Evolutionary conservation across 2,888 invertebrate species (phyloP).

Genomic region (Scaptomyza caliginosa): DNA sequence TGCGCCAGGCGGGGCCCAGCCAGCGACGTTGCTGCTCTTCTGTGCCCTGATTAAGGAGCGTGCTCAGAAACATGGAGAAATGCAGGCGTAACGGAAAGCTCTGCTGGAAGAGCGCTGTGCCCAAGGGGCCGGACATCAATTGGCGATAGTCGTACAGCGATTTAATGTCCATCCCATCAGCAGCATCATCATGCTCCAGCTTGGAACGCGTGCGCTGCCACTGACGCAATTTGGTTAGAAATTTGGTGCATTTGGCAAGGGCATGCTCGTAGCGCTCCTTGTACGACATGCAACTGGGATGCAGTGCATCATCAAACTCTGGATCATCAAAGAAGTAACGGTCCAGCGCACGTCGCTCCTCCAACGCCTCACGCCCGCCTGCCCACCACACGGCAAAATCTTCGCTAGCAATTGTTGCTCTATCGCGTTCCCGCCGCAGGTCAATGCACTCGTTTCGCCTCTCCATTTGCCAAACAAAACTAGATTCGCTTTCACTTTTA

Average conservation of each 20-base stretch:
- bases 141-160: conserved; percentile 67
- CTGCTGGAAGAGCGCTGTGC: conserved; percentile 78
- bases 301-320: conserved; percentile 65
- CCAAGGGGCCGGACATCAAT: conserved; percentile 73
- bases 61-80: conserved; percentile 95
- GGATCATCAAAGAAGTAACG: conserved; percentile 69
- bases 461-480: not conserved
- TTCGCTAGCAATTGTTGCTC: conserved; percentile 66
- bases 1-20: conserved; percentile 91
- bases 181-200: conserved; percentile 84
- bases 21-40: conserved; percentile 94
- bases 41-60: conserved; percentile 93
- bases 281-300: conserved; percentile 71
- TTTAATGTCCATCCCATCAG: conserved; percentile 73
- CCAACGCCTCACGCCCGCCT: conserved; percentile 62
- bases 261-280: conserved; percentile 76
- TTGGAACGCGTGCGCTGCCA: conserved; percentile 84
- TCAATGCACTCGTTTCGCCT: conserved; percentile 49
- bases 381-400: conserved; percentile 81
- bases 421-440: conserved; percentile 63
- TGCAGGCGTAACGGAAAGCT: conserved; percentile 88
- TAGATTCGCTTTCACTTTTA: not conserved
- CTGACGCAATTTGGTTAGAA: conserved; percentile 88
- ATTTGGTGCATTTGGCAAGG: conserved; percentile 73
- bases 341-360: conserved; percentile 67